phyloP scores from a whole-genome alignment of 2,113 vertebrate species.

The Poecile atricapillus region DNA sequence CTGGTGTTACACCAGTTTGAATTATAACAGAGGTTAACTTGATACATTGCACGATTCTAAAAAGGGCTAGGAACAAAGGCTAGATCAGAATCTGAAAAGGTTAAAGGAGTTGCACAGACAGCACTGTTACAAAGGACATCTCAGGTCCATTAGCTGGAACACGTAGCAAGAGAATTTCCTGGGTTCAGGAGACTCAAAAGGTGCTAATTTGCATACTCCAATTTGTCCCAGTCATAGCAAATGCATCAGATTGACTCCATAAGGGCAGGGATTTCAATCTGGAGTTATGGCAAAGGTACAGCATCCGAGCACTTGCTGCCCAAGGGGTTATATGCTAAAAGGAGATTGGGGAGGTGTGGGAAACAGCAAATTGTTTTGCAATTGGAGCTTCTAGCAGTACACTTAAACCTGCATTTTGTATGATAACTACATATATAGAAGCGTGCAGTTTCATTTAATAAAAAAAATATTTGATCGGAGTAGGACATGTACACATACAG shows the following conservation, averaged over 20 bases:
- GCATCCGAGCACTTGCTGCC: neutral
- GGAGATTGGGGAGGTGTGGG: neutral
- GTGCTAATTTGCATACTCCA: slow-evolving; percentile 26
- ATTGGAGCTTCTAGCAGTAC: slow-evolving; percentile 31
- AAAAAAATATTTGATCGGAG: slow-evolving; percentile 74
- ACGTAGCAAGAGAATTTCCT: slow-evolving; percentile 2
- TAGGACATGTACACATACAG: slow-evolving; percentile 53
- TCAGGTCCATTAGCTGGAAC: slow-evolving; percentile 22
- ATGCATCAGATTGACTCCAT: neutral
- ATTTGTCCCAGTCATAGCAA: neutral
- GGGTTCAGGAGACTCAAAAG: slow-evolving; percentile 6
- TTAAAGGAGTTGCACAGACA: slow-evolving; percentile 31
- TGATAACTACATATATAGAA: slow-evolving; percentile 30
- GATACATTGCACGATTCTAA: neutral
- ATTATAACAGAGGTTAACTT: slow-evolving; percentile 7
- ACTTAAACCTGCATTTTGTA: slow-evolving; percentile 58
- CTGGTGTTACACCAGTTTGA: neutral
- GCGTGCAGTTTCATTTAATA: slow-evolving; percentile 69
- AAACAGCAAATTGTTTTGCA: slow-evolving; percentile 61
- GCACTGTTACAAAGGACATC: neutral
- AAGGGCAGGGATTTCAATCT: slow-evolving; percentile 20
- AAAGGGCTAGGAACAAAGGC: slow-evolving; percentile 16
- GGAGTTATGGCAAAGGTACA: neutral
- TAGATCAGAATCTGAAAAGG: slow-evolving; percentile 41
- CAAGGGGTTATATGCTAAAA: slow-evolving; percentile 9